Conservation (phyloP, 1,140 invertebrate species). For the Camponotus pennsylvanicus region DNA sequence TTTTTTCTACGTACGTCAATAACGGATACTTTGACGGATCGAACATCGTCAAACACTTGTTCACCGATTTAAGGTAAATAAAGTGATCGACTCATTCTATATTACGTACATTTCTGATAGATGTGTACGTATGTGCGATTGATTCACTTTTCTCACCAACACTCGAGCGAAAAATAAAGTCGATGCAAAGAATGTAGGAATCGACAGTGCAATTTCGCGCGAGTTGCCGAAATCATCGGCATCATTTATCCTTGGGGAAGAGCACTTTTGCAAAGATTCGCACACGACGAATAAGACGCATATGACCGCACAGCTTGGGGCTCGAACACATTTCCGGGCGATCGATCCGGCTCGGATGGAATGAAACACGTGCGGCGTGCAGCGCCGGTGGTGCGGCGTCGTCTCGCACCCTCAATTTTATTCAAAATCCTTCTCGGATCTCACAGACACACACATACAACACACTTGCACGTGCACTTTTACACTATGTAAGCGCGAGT, state of each 20-base stretch:
- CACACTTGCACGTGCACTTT: neutral
- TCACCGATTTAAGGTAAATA: slow-evolving; percentile 4
- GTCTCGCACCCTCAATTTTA: slow-evolving; percentile 15
- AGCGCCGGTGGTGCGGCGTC: slow-evolving; percentile 57
- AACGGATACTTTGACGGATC: neutral
- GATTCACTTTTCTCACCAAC: slow-evolving; percentile 27
- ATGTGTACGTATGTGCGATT: neutral
- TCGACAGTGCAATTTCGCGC: neutral
- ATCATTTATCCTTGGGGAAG: neutral
- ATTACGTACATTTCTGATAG: neutral
- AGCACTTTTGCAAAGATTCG: neutral
- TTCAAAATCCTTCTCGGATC: neutral
- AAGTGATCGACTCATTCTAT: neutral
- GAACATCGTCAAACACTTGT: neutral
- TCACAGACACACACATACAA: slow-evolving; percentile 1
- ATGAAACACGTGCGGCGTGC: slow-evolving; percentile 60
- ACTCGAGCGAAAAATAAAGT: neutral
- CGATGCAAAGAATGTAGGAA: too few species aligned
- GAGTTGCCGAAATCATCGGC: neutral
- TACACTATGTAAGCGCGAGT: too few species aligned
- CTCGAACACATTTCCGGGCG: slow-evolving; percentile 60
- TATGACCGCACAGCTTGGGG: slow-evolving; percentile 38
- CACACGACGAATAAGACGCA: slow-evolving; percentile 46
- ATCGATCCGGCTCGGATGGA: slow-evolving; percentile 61
- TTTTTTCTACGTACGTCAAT: neutral